Evolutionary conservation across 2,113 vertebrate species (phyloP), one percentile per base, ranked within the genome.

Genomic region (Balaenoptera acutorostrata): DNA sequence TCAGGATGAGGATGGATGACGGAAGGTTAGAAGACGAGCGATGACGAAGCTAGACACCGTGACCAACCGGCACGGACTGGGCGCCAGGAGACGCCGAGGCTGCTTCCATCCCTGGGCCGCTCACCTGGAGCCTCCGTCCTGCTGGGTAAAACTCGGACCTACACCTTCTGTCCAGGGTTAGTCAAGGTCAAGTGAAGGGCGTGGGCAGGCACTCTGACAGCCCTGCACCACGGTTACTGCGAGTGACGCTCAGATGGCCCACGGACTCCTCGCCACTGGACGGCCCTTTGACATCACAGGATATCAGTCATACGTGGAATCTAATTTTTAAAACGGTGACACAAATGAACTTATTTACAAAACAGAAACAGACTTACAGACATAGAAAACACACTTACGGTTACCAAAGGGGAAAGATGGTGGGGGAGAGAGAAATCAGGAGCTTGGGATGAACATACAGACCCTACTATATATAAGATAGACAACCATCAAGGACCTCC

Each of bases 401-500:
- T 77, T 33, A 33, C 74, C 46, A 13, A 7, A n/a, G 46, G 44
- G 74, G 46, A 33, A 31, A 3, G 27, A 1, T 9, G 72, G 8
- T 5, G 29, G 44, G 44, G 10, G 74, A 17, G 29, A 6, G 0
- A 21, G 6, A 57, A 57, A 57, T 57, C 74, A 13, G 46, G 31
- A 33, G 74, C 29, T 21, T 33, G 74, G 74, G 44, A 1, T 77
- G 46, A 31, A 2, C 3, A 3, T 1, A 33, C 44, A 11, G 17
- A 0, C 44, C 2, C 29, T 3, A 2, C 15, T 75, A 0, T 3
- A 12, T 12, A 6, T 0, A 12, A 46, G 5, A 2, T 0, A 12
- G 29, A 6, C 0, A 0, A 6, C 74, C 11, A 0, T 20, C 74
- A 11, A 3, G 74, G 44, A 0, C 74, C 44, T 52, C 52, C 52